phyloP scores from a whole-genome alignment of 2,888 invertebrate species.

The Stenichneumon culpator region DNA sequence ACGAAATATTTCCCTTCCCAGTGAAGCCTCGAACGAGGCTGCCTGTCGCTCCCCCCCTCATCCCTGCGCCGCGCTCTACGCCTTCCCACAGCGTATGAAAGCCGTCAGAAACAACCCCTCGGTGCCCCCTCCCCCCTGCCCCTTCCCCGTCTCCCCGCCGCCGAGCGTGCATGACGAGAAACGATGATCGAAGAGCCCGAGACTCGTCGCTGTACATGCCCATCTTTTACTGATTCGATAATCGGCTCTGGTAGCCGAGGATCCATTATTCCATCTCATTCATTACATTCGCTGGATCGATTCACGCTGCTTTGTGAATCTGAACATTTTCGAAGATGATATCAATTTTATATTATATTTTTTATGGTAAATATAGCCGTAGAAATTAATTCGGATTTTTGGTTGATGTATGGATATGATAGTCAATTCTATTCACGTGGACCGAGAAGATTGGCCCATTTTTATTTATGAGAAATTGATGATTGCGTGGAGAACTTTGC shows the following conservation, averaged over 20 bases:
- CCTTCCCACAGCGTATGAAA: constrained; percentile 66
- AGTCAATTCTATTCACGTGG: no score
- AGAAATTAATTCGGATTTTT: background rate
- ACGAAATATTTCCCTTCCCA: constrained; percentile 57
- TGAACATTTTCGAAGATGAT: background rate
- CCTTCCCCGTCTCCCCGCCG: constrained; percentile 50
- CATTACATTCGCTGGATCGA: background rate
- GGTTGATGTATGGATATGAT: background rate
- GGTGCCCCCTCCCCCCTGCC: constrained; percentile 63
- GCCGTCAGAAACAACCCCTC: constrained; percentile 61
- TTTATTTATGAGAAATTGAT: no score
- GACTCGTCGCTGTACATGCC: constrained; percentile 63
- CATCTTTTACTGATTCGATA: constrained; percentile 76
- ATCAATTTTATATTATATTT: background rate
- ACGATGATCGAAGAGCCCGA: constrained; percentile 23
- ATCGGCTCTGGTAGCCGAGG: constrained; percentile 66
- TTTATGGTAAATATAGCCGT: background rate
- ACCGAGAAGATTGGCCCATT: no score
- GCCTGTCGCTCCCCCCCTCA: constrained; percentile 62
- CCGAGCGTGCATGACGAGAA: background rate
- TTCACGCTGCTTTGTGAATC: background rate
- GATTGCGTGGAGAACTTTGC: no score
- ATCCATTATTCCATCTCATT: background rate
- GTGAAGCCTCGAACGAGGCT: constrained; percentile 46
- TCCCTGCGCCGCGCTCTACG: constrained; percentile 32